Percentiles rank a stretch among this genome's conserved stretches.
These are phyloP conservation scores for Hemithea aestivaria DNA, from an alignment of 2,888 invertebrate genomes.

Conservation along the genomic window DNA sequence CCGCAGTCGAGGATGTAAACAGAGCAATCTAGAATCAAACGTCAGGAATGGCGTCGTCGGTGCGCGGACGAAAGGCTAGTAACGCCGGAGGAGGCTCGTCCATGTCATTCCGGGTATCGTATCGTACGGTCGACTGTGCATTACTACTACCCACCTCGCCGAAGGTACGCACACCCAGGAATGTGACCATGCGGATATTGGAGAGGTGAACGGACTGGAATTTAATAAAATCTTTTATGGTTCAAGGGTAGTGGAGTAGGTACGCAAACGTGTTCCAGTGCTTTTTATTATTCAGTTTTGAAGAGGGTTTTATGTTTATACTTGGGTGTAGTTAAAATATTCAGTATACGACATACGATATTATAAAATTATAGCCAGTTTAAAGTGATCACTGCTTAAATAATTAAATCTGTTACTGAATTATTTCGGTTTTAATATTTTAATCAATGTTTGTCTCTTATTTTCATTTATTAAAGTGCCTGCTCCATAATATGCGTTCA, in stretches of 20 bases:
- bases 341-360: too few relatives aligned
- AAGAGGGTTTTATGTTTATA: constrained; percentile 8
- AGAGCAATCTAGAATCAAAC: constrained; percentile 68
- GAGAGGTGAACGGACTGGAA: constrained; percentile 17
- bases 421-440: neutral
- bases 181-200: constrained; percentile 23
- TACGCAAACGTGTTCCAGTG: constrained; percentile 6
- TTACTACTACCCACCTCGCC: constrained; percentile 36
- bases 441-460: neutral
- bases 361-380: too few relatives aligned
- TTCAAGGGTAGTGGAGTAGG: constrained; percentile 6
- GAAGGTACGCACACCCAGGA: constrained; percentile 36
- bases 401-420: too few relatives aligned
- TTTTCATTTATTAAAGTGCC: constrained; percentile 14
- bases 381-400: too few relatives aligned
- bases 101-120: constrained; percentile 46
- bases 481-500: constrained; percentile 18
- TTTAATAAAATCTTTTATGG: constrained; percentile 14
- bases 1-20: constrained; percentile 51
- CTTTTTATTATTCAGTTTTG: constrained; percentile 7
- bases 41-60: constrained; percentile 60
- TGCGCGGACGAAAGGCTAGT: constrained; percentile 46
- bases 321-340: constrained; percentile 1
- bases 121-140: constrained; percentile 38
- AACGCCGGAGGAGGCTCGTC: constrained; percentile 32